phyloP scores from a whole-genome alignment of 2,888 invertebrate species.

The Kuschelorhynchus macadamiae region DNA sequence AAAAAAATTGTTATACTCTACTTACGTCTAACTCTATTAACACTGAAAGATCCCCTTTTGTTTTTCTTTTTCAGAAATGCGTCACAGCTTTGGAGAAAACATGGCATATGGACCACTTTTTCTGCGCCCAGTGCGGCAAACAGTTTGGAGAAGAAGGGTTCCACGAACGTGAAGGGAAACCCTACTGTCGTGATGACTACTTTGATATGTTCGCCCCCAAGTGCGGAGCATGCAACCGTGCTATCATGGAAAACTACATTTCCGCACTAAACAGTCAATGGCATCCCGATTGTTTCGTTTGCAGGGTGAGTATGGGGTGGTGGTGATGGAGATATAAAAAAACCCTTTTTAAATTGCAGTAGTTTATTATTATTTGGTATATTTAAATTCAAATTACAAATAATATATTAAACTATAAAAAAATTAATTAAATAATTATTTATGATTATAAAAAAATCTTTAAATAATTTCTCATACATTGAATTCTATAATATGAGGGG shows the following conservation, averaged over 20 bases:
- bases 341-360: too few relatives aligned
- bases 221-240: conserved; percentile 95
- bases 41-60: too few relatives aligned
- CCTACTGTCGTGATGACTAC: conserved; percentile 96
- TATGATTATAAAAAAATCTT: too few relatives aligned
- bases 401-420: neutral
- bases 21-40: too few relatives aligned
- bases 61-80: conserved; percentile 85
- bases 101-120: conserved; percentile 99
- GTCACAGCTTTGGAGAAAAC: conserved; percentile 97
- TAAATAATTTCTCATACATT: too few relatives aligned
- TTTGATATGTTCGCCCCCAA: conserved; percentile 98
- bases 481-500: too few relatives aligned
- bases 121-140: conserved; percentile 97
- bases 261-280: conserved; percentile 97
- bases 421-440: too few relatives aligned
- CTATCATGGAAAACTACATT: conserved; percentile 98
- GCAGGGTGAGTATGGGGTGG: conserved; percentile 84
- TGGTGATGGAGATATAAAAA: conserved; percentile 2
- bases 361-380: too few relatives aligned
- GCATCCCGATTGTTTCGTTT: conserved; percentile 99
- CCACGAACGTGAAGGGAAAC: conserved; percentile 96
- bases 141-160: conserved; percentile 98
- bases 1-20: too few relatives aligned
- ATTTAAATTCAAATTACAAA: too few relatives aligned